phyloP scores from a whole-genome alignment of 2,797 vertebrate genomes.

The Thamnophis elegans region DNA sequence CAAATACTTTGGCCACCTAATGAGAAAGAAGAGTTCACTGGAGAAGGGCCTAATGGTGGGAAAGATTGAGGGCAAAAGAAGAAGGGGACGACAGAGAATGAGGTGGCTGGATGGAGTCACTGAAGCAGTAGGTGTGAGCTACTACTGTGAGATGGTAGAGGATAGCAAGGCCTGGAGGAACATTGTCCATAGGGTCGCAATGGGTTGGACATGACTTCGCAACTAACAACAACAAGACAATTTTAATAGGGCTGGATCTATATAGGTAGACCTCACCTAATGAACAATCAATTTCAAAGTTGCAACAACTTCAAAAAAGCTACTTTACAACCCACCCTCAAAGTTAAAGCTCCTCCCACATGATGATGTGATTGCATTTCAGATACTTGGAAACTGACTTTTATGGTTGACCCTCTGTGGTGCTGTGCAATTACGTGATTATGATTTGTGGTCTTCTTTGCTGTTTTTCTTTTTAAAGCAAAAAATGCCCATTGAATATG shows the following conservation, averaged over 20 bases:
- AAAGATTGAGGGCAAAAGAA: no score
- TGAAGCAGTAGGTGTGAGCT: no score
- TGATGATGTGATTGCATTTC: background rate
- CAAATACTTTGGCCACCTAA: no score
- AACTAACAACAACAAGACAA: no score
- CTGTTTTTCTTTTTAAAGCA: background rate
- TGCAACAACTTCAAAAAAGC: background rate
- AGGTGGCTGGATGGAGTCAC: no score
- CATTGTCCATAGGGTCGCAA: no score
- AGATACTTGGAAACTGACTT: background rate
- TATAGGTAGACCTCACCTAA: background rate
- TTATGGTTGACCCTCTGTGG: background rate
- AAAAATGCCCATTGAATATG: background rate
- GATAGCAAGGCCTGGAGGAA: no score
- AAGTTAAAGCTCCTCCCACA: background rate
- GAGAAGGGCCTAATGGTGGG: no score
- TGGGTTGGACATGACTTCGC: no score
- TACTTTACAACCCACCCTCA: background rate
- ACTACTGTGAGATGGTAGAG: no score
- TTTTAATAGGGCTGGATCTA: background rate
- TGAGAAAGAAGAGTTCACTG: no score
- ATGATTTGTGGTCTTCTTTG: background rate
- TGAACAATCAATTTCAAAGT: background rate
- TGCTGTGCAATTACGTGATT: background rate
- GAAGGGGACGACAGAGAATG: no score